A percentile compares a stretch with the other conserved stretches of the same genome.
These are phyloP conservation scores for Cercocebus atys DNA, from an alignment of 2,113 vertebrate genomes.

Conservation along the genomic window DNA sequence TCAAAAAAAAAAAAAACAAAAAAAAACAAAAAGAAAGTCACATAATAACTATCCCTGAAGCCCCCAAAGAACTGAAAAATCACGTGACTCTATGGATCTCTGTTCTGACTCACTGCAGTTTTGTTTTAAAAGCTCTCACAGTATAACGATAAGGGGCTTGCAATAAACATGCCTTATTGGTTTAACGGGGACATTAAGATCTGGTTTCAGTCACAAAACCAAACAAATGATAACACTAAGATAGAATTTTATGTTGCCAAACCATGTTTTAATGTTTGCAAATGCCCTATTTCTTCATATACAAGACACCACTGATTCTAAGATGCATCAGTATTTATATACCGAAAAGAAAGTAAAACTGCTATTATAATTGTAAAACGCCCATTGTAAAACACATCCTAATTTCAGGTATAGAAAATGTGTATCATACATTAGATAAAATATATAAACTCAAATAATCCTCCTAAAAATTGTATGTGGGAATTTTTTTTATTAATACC, in stretches of 20 bases:
- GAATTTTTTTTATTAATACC: too few relatives aligned
- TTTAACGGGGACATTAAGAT: background rate
- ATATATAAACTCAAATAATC: constrained; percentile 8
- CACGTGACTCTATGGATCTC: background rate
- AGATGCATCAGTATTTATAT: background rate
- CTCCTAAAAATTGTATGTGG: background rate
- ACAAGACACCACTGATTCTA: background rate
- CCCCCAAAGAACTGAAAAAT: background rate
- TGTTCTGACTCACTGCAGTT: background rate
- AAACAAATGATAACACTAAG: background rate
- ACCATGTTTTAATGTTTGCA: background rate
- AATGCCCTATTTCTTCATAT: background rate
- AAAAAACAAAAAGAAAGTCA: too few relatives aligned
- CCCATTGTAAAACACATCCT: background rate
- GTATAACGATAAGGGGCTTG: background rate
- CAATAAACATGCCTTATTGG: background rate
- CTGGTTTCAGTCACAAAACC: constrained; percentile 9
- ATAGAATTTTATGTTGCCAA: background rate
- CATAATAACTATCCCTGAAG: background rate
- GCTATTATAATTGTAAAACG: background rate
- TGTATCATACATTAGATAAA: background rate
- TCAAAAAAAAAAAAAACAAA: too few relatives aligned
- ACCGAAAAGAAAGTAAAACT: background rate
- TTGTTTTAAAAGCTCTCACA: background rate
- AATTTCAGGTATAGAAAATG: constrained; percentile 17